phyloP scores from a whole-genome alignment of 2,888 invertebrate species.

The Colostygia pectinataria region DNA sequence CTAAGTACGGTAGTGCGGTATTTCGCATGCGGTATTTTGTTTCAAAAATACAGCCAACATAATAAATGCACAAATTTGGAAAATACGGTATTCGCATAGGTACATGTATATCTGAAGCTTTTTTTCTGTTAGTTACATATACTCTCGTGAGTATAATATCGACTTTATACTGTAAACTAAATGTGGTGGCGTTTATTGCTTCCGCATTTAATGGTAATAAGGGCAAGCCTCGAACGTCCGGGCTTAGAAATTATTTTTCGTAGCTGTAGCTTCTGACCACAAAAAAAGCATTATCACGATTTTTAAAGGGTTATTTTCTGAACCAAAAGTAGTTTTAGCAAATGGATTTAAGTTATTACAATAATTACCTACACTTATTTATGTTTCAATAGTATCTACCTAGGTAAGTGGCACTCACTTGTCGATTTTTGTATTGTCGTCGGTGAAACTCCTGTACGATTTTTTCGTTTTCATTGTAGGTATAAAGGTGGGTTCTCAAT shows the following conservation, averaged over 20 bases:
- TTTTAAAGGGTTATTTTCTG: neutral
- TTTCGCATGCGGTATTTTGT: too few species aligned
- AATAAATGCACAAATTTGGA: too few species aligned
- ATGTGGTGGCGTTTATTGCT: constrained; percentile 65
- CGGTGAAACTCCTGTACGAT: constrained; percentile 10
- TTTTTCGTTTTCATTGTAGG: constrained; percentile 45
- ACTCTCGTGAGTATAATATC: constrained; percentile 43
- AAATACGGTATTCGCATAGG: too few species aligned
- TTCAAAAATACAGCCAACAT: too few species aligned
- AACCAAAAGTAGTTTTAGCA: neutral
- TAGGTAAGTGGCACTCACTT: too few species aligned
- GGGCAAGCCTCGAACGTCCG: constrained; percentile 35
- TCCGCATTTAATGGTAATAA: constrained; percentile 73
- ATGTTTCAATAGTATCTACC: too few species aligned
- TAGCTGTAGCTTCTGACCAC: neutral
- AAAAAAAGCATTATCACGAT: neutral
- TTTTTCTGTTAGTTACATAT: constrained; percentile 8
- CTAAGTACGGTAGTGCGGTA: too few species aligned
- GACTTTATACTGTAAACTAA: constrained; percentile 54
- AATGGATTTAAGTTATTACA: too few species aligned
- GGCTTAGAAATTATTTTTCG: constrained; percentile 9
- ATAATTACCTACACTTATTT: too few species aligned
- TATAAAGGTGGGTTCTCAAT: constrained; percentile 57
- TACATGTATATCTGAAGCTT: too few species aligned
- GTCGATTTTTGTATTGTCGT: neutral